Percentiles rank a stretch among this genome's conserved stretches.
phyloP scores from a whole-genome alignment of 2,888 invertebrate species.

The Clostera curtula region DNA sequence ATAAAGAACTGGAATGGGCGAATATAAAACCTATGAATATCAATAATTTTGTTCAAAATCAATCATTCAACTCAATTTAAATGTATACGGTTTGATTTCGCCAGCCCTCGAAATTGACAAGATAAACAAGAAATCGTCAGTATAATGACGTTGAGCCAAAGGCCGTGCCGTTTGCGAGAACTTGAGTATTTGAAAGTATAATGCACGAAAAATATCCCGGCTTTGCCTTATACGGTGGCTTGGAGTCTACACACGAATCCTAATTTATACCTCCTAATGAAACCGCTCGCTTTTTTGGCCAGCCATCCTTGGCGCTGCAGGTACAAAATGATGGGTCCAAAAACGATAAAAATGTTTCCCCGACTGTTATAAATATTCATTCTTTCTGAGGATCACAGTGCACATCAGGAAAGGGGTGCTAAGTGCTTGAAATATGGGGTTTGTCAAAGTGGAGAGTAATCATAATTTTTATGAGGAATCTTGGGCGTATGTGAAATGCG shows the following conservation, averaged over 20 bases:
- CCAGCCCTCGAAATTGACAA: conserved; percentile 10
- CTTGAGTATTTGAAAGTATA: conserved; percentile 64
- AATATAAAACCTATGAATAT: too few species aligned
- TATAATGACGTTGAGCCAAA: conserved; percentile 46
- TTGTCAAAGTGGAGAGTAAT: conserved; percentile 56
- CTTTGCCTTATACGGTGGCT: conserved; percentile 34
- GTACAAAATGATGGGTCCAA: conserved; percentile 34
- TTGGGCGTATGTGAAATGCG: conserved; percentile 22
- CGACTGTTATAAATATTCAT: conserved; percentile 63
- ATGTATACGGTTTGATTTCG: conserved; percentile 15
- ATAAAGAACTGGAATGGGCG: too few species aligned
- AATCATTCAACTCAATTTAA: conserved; percentile 16
- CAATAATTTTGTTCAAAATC: too few species aligned
- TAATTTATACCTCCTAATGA: conserved; percentile 62
- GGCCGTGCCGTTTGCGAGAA: conserved; percentile 35
- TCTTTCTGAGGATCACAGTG: conserved; percentile 25
- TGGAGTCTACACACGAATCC: conserved; percentile 47
- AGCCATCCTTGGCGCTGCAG: conserved; percentile 42
- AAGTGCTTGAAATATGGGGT: conserved; percentile 55
- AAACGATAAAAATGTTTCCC: conserved; percentile 57
- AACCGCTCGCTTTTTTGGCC: conserved; percentile 45
- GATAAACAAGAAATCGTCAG: conserved; percentile 35
- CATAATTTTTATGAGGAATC: conserved; percentile 55
- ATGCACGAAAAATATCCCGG: conserved; percentile 44
- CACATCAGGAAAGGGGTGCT: conserved; percentile 27